These are phyloP conservation scores for Podarcis lilfordi DNA, from an alignment of 2,797 vertebrate species.

Conservation along the genomic window DNA sequence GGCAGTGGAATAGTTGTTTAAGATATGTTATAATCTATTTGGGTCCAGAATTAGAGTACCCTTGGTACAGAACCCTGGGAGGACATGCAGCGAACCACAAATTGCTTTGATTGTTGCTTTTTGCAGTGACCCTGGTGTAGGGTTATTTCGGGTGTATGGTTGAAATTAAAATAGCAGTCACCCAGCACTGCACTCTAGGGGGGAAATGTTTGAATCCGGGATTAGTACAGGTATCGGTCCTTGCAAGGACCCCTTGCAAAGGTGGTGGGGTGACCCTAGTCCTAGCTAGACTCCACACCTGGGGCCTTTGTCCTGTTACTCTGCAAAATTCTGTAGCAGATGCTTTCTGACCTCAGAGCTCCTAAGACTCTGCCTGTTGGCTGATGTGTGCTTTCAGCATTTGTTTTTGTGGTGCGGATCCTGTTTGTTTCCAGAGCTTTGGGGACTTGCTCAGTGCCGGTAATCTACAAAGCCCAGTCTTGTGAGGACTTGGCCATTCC, in stretches of 20 bases:
- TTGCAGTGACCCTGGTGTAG: not conserved
- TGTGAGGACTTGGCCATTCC: slow-evolving; percentile 1
- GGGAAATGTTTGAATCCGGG: not conserved
- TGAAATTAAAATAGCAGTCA: not conserved
- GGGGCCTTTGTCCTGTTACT: not conserved
- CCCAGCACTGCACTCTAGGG: not conserved
- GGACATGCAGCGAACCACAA: not conserved
- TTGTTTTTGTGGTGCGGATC: not conserved
- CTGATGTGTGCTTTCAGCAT: not conserved
- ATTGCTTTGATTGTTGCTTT: not conserved
- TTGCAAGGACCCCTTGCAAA: no score
- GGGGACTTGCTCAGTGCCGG: not conserved
- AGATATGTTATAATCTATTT: not conserved
- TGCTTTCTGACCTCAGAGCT: not conserved
- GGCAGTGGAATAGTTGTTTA: not conserved
- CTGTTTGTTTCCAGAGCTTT: not conserved
- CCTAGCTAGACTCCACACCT: not conserved
- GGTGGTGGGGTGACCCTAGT: not conserved
- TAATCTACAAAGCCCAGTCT: not conserved
- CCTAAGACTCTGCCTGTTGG: not conserved
- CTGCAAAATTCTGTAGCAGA: not conserved
- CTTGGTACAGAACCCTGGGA: not conserved
- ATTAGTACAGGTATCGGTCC: not conserved
- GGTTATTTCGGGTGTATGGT: no score
- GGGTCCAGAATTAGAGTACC: not conserved